A percentile compares a stretch with the other conserved stretches of the same genome.
Evolutionary conservation across 2,113 vertebrate species (phyloP).

Genomic region (Pipa parva): DNA sequence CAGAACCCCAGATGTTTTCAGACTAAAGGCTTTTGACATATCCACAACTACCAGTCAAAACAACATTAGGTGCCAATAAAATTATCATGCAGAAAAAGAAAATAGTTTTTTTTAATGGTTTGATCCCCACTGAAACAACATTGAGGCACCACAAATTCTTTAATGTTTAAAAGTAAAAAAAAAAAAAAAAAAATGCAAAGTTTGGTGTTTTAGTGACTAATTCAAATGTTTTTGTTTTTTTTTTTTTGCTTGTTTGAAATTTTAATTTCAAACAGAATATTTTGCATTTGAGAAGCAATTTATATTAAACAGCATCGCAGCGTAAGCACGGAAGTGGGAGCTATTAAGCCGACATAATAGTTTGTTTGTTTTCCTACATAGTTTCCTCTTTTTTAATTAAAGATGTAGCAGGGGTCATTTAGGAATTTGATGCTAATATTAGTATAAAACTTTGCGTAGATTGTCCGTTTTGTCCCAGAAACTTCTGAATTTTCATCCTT

Average conservation of each 20-base stretch:
- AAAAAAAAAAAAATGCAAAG: constrained; percentile 6
- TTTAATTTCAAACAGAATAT: neutral
- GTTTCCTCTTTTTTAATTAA: too few relatives aligned
- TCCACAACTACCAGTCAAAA: constrained; percentile 44
- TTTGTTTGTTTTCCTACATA: too few relatives aligned
- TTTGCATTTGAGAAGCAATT: too few relatives aligned
- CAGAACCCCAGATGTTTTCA: constrained; percentile 40
- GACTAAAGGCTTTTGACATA: constrained; percentile 9
- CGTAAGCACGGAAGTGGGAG: too few relatives aligned
- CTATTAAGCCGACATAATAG: too few relatives aligned
- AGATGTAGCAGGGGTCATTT: too few relatives aligned
- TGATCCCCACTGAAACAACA: constrained; percentile 17
- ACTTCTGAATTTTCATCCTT: too few relatives aligned
- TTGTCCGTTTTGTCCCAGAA: too few relatives aligned
- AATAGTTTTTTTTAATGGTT: constrained; percentile 13
- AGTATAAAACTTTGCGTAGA: too few relatives aligned
- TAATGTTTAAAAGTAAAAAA: constrained; percentile 1
- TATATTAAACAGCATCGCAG: too few relatives aligned
- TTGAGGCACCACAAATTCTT: constrained; percentile 9
- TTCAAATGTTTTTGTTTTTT: neutral
- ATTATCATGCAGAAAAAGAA: constrained; percentile 19
- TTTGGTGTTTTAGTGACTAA: constrained; percentile 6
- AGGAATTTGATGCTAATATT: too few relatives aligned
- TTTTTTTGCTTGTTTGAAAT: neutral
- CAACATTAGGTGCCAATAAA: constrained; percentile 23